Evolutionary conservation across 2,113 vertebrate genomes (phyloP), one percentile per base, ranked within the genome.

Genomic region (Sylvietta virens): DNA sequence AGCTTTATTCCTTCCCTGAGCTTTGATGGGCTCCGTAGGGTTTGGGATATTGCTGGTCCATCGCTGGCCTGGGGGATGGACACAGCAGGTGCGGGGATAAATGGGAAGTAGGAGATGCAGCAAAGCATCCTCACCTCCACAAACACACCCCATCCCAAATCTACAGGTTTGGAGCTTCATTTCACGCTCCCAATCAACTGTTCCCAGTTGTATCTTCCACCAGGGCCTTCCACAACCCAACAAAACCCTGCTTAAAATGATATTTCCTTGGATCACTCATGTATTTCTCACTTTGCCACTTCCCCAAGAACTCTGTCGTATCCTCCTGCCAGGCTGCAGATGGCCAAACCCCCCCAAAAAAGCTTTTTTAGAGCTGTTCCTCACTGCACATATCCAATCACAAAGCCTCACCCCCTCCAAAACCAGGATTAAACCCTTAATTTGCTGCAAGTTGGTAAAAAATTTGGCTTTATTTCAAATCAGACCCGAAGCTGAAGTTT

Each of bases 61-160:
- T 19, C 81, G 4, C 35, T 9, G 14, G 16, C 3, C 57, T 6
- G 56, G 20, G 10, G 22, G 56, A 2, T 1, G 19, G 3, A 1
- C 44, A 9, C 11, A 56, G 56, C 14, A 11, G 44, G 3, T 11
- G 12, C 0, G 26, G 53, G 30, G 72, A 22, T 10, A 4, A 5
- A 3, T 20, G 64, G 88, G 20, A 56, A 66, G 22, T 11, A 53
- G 71, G 58, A 74, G 57, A 56, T 14, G 50, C 22, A 22, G 54
- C 6, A 19, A 88, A 81, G 42, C 30, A 50, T 33, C 81, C 57
- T 80, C 76, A n/a, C 33, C 40, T 40, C 61, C 72, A 12, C 77
- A 54, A 65, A 79, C 30, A 26, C 39, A 31, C 28, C 39, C 50
- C 3, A 5, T 20, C 54, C 42, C 15, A 22, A 42, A 37, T 15